phyloP scores from a whole-genome alignment of 2,888 invertebrate genomes.

The Cataglyphis altisquamis region DNA sequence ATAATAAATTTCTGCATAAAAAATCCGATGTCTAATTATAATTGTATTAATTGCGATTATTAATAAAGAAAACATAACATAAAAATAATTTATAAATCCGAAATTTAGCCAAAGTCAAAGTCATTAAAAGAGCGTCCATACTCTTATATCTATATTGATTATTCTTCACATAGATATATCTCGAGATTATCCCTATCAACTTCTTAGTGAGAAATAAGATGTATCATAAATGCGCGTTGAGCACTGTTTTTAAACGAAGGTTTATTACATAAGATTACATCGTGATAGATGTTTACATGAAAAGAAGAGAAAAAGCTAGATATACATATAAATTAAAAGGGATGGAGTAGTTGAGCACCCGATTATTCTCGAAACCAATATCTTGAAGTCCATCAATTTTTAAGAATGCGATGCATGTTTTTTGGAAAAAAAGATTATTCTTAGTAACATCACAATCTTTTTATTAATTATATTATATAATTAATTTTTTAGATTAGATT shows the following conservation, averaged over 20 bases:
- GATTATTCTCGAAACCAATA: constrained; percentile 13
- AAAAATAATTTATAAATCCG: too few species aligned
- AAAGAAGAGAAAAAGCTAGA: not conserved
- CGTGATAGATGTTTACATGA: constrained; percentile 25
- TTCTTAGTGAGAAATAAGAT: constrained; percentile 76
- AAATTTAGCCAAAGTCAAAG: too few species aligned
- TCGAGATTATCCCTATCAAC: constrained; percentile 78
- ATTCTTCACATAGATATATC: constrained; percentile 81
- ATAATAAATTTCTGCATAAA: too few species aligned
- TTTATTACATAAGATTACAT: constrained; percentile 55
- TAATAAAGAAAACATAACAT: too few species aligned
- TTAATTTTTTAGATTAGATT: constrained; percentile 13
- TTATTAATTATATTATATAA: constrained; percentile 1
- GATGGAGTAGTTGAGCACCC: constrained; percentile 23
- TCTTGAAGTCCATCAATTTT: constrained; percentile 17
- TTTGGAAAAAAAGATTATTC: not conserved
- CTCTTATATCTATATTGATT: constrained; percentile 32
- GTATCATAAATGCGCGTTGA: constrained; percentile 58
- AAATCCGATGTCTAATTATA: too few species aligned
- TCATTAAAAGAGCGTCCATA: too few species aligned
- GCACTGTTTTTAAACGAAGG: constrained; percentile 66
- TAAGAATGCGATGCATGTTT: not conserved
- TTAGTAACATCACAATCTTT: constrained; percentile 4
- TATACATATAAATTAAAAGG: constrained; percentile 1
- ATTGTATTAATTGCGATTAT: too few species aligned